phyloP scores from a whole-genome alignment of 2,888 invertebrate species.

The Andrena flavipes region DNA sequence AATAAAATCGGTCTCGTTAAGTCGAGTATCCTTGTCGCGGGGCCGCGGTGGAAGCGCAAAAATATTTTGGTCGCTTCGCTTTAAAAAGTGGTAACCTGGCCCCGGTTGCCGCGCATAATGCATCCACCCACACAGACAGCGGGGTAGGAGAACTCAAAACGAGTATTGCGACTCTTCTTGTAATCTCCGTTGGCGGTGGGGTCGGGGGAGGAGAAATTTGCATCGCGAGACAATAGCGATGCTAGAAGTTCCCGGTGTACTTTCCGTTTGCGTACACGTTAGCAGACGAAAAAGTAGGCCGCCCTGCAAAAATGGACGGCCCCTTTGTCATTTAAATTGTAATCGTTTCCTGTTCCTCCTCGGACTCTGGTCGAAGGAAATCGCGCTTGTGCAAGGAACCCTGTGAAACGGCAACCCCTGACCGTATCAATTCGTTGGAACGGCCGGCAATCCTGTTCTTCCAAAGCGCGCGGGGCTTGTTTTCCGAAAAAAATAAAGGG shows the following conservation, averaged over 20 bases:
- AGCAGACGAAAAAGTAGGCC: conserved; percentile 52
- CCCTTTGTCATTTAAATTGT: conserved; percentile 58
- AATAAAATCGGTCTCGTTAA: not conserved
- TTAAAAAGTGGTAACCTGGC: conserved; percentile 17
- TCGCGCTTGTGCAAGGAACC: not conserved
- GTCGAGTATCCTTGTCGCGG: not conserved
- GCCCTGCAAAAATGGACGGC: conserved; percentile 51
- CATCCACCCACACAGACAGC: not conserved
- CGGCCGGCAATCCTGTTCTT: not conserved
- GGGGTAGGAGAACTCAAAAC: conserved; percentile 23
- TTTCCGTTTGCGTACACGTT: conserved; percentile 54
- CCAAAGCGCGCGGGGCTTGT: not conserved
- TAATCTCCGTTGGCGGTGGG: conserved; percentile 40
- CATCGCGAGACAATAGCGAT: conserved; percentile 59
- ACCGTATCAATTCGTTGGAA: not conserved
- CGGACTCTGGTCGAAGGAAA: conserved; percentile 20
- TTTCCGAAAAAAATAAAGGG: too few relatives aligned
- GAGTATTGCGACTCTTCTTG: conserved; percentile 56
- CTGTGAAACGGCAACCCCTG: not conserved
- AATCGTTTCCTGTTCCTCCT: conserved; percentile 47
- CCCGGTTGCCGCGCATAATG: conserved; percentile 43
- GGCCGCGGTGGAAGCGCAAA: not conserved
- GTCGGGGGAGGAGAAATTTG: conserved; percentile 38
- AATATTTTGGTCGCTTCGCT: conserved; percentile 34
- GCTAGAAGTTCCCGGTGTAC: conserved; percentile 57